These are phyloP conservation scores for Tetragonula carbonaria DNA, from an alignment of 2,888 invertebrate genomes.

Conservation along the genomic window DNA sequence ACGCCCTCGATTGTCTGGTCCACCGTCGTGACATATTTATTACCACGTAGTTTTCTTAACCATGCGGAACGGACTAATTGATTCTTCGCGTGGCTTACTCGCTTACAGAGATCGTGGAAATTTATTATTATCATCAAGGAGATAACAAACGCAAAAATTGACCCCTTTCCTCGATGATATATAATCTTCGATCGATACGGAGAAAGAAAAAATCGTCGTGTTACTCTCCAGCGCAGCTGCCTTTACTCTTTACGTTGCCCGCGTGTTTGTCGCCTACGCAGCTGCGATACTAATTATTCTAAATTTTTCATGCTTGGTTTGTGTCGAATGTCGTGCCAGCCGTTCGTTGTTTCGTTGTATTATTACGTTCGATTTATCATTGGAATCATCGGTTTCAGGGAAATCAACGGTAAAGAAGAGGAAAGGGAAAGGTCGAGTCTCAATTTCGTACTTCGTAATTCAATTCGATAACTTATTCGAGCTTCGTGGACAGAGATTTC, in stretches of 20 bases:
- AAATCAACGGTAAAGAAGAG: background rate
- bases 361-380: background rate
- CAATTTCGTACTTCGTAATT: background rate
- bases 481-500: slow-evolving; percentile 28
- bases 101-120: background rate
- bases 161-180: background rate
- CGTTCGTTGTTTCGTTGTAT: no score
- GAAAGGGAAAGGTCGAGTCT: background rate
- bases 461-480: slow-evolving; percentile 17
- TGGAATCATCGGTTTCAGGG: background rate
- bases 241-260: slow-evolving; percentile 15
- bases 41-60: background rate
- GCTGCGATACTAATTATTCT: slow-evolving; percentile 57
- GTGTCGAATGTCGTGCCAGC: background rate
- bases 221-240: slow-evolving; percentile 51
- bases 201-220: slow-evolving; percentile 8
- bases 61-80: background rate
- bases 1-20: slow-evolving; percentile 42
- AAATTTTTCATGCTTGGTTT: slow-evolving; percentile 5
- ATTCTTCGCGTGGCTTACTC: background rate
- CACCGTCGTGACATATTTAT: slow-evolving; percentile 51
- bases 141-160: background rate
- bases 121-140: background rate
- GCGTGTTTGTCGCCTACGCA: slow-evolving; percentile 36
- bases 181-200: slow-evolving; percentile 13